phyloP scores from a whole-genome alignment of 53 echinoderm and acorn worm species.

The Pentamera pediparva region DNA sequence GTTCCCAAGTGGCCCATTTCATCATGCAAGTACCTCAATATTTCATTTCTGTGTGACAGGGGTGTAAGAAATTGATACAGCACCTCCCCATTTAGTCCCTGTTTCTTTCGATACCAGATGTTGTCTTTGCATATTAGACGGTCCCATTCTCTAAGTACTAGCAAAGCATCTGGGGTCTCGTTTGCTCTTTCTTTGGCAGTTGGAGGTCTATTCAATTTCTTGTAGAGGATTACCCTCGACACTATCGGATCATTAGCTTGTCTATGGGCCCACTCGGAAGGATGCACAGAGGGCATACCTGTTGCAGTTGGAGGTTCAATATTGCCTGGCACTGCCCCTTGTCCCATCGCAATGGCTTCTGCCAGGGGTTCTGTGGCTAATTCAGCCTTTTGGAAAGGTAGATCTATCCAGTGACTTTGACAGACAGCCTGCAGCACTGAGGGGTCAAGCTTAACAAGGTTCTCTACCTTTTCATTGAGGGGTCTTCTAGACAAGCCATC shows the following conservation, averaged over 20 bases:
- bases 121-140: background rate
- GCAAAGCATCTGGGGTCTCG: constrained; percentile 8
- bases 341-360: constrained; percentile 6
- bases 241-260: constrained; percentile 23
- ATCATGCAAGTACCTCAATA: constrained; percentile 35
- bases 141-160: constrained; percentile 30
- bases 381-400: background rate
- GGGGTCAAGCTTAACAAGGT: background rate
- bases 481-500: constrained; percentile 48
- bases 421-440: background rate
- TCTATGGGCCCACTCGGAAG: background rate
- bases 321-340: background rate
- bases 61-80: constrained; percentile 15
- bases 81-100: background rate
- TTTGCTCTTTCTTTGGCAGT: background rate
- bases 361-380: background rate
- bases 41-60: background rate
- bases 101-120: constrained; percentile 8
- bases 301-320: background rate
- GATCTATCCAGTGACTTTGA: background rate
- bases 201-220: background rate
- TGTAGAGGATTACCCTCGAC: background rate
- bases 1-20: constrained; percentile 52
- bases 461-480: background rate
- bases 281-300: background rate